Evolutionary conservation across 2,113 vertebrate genomes (phyloP).

Genomic region (Pomatorhinus ruficollis): DNA sequence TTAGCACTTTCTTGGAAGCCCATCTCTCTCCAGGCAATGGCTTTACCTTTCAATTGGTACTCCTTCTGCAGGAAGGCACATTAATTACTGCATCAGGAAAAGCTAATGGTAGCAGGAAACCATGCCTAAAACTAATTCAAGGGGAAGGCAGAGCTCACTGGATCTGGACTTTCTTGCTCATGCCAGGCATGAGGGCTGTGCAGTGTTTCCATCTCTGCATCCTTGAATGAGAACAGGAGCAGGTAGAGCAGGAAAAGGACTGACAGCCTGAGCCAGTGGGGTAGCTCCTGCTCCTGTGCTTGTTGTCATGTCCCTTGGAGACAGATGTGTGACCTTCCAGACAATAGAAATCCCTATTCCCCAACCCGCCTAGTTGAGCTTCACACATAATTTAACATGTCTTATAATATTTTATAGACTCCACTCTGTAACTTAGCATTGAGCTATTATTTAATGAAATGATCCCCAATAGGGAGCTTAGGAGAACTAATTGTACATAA

Average conservation of each 20-base stretch:
- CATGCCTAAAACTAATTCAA: conserved; percentile 53
- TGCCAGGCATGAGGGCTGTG: background rate
- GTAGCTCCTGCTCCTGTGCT: background rate
- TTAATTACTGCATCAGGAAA: conserved; percentile 67
- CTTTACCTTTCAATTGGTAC: background rate
- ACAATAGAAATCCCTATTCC: background rate
- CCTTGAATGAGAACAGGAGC: background rate
- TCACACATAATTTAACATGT: background rate
- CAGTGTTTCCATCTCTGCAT: background rate
- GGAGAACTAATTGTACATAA: background rate
- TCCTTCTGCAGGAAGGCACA: conserved; percentile 54
- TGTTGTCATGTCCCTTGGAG: background rate
- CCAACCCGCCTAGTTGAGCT: background rate
- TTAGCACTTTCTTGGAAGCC: conserved; percentile 68
- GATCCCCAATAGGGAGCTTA: background rate
- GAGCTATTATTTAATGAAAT: conserved; percentile 14
- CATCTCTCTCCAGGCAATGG: conserved; percentile 47
- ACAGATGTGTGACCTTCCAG: background rate
- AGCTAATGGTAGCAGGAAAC: conserved; percentile 54
- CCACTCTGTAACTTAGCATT: background rate
- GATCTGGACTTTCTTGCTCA: background rate
- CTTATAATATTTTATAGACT: conserved; percentile 2
- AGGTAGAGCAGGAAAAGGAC: background rate
- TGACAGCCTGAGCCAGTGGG: background rate
- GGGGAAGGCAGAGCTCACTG: background rate